Conservation (phyloP, 1,140 invertebrate species). For the Eupristina koningsbergeri region DNA sequence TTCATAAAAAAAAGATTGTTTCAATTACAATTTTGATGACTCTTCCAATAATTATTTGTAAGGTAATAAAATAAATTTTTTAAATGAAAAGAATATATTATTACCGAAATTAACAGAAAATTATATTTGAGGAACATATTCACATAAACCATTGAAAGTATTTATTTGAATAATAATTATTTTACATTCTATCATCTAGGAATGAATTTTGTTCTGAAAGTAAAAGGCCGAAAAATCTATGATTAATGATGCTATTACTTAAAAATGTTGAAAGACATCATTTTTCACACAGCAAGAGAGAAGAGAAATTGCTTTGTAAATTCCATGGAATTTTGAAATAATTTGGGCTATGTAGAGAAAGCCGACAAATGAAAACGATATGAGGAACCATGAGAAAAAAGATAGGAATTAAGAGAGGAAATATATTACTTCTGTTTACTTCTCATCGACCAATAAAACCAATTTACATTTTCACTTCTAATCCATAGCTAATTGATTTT, state of each 20-base stretch:
- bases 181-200: neutral
- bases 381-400: neutral
- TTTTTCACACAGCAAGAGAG: conserved; percentile 36
- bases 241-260: conserved; percentile 46
- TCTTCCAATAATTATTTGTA: neutral
- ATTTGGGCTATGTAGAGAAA: neutral
- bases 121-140: neutral
- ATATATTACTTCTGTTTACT: neutral
- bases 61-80: neutral
- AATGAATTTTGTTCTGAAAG: conserved; percentile 23
- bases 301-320: conserved; percentile 7
- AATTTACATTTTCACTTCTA: neutral
- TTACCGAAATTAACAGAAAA: neutral
- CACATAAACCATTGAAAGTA: neutral
- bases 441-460: neutral
- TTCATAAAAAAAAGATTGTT: neutral
- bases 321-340: conserved; percentile 30
- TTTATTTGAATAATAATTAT: neutral
- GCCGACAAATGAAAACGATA: neutral
- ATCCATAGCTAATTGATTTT: neutral
- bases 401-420: neutral
- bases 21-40: neutral
- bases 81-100: neutral
- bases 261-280: conserved; percentile 37
- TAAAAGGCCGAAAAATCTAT: conserved; percentile 17